These are phyloP conservation scores for Apodemia mormo DNA, from an alignment of 2,888 invertebrate species.

Conservation along the genomic window DNA sequence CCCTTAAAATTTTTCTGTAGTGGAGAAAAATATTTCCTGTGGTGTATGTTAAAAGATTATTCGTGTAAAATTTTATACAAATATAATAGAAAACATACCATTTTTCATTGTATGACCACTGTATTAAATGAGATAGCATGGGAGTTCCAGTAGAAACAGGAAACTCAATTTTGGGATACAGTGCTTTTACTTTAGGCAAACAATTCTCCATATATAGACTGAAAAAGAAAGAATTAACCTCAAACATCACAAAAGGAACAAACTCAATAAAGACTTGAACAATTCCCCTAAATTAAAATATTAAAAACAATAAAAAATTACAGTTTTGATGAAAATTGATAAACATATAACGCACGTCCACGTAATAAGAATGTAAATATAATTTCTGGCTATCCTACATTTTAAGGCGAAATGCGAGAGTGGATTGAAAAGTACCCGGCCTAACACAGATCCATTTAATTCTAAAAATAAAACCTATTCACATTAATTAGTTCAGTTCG, in stretches of 20 bases:
- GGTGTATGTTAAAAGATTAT: too few species aligned
- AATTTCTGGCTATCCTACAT: too few species aligned
- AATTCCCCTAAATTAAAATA: background rate
- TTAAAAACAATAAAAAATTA: background rate
- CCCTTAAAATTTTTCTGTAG: too few species aligned
- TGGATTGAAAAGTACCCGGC: too few species aligned
- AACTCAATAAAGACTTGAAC: too few species aligned
- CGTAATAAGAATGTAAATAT: conserved; percentile 84
- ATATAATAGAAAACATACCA: conserved; percentile 66
- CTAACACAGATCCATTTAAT: too few species aligned
- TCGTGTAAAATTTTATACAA: background rate
- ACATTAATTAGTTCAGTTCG: too few species aligned
- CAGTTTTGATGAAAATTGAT: conserved; percentile 58
- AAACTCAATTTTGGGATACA: conserved; percentile 43
- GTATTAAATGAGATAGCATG: conserved; percentile 88
- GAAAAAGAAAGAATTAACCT: conserved; percentile 19
- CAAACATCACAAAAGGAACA: too few species aligned
- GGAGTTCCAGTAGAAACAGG: conserved; percentile 92
- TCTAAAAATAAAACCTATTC: too few species aligned
- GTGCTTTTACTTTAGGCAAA: conserved; percentile 51
- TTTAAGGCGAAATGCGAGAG: too few species aligned
- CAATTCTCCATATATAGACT: conserved; percentile 88
- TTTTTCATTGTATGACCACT: conserved; percentile 89
- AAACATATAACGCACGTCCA: conserved; percentile 81
- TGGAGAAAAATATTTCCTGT: too few species aligned